These are phyloP conservation scores for Aporrectodea caliginosa DNA, from an alignment of 1,140 invertebrate genomes.

Conservation along the genomic window DNA sequence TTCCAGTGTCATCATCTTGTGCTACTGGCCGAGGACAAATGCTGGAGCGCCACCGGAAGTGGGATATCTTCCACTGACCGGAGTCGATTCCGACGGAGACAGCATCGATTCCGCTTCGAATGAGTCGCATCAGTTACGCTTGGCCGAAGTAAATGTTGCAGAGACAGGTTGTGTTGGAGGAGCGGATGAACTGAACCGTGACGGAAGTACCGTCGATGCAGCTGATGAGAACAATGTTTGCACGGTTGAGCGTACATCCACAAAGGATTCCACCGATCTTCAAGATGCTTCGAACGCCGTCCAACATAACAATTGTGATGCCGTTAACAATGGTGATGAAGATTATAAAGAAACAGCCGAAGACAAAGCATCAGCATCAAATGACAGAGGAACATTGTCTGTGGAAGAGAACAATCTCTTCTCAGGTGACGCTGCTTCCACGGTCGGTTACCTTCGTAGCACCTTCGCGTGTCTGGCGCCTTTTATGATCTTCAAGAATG, in stretches of 20 bases:
- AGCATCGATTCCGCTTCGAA: not conserved
- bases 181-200: not conserved
- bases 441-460: not conserved
- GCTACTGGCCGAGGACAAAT: constrained; percentile 70
- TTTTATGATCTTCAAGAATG: not conserved
- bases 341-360: not conserved
- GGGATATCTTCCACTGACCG: not conserved
- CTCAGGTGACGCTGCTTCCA: not conserved
- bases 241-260: not conserved
- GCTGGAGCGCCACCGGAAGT: too few species aligned
- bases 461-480: not conserved
- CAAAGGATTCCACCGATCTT: not conserved
- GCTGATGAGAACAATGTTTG: not conserved
- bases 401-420: not conserved
- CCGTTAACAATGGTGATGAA: not conserved
- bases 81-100: not conserved
- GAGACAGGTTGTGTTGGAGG: not conserved
- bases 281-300: not conserved
- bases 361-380: not conserved
- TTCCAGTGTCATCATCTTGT: constrained; percentile 75
- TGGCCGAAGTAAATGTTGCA: too few species aligned
- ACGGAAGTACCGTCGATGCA: not conserved
- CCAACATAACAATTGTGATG: too few species aligned
- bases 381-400: too few species aligned
- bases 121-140: too few species aligned